Evolutionary conservation across 2,113 vertebrate species (phyloP).

Genomic region (Turdus rufiventris): DNA sequence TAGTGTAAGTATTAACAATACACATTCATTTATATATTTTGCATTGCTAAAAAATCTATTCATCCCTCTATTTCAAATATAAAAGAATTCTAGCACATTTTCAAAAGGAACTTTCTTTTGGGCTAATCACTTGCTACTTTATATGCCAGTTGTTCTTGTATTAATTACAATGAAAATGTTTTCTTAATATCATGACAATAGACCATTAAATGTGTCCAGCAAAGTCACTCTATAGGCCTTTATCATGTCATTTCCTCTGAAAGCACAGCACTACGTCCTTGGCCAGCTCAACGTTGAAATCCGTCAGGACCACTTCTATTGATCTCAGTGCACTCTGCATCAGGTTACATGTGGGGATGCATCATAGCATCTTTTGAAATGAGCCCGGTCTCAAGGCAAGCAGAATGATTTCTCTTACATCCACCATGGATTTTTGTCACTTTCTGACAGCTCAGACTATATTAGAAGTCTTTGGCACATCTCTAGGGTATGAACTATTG

Average conservation of each 20-base stretch:
- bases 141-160: background rate
- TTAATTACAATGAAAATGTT: background rate
- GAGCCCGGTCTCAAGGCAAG: background rate
- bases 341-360: background rate
- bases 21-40: background rate
- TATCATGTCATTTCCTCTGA: background rate
- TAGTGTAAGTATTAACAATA: background rate
- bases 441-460: background rate
- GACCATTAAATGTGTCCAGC: background rate
- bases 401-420: background rate
- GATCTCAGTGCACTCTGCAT: background rate
- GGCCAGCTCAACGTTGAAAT: background rate
- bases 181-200: background rate
- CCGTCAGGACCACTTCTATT: background rate
- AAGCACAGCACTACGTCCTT: background rate
- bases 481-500: background rate
- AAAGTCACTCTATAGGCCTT: background rate
- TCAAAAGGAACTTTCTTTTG: background rate
- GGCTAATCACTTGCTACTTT: background rate
- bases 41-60: background rate
- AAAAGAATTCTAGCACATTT: background rate
- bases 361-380: background rate
- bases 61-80: background rate
- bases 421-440: background rate
- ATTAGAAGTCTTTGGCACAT: background rate